These are phyloP conservation scores for Crocuta crocuta DNA, from an alignment of 2,113 vertebrate species.

Conservation along the genomic window DNA sequence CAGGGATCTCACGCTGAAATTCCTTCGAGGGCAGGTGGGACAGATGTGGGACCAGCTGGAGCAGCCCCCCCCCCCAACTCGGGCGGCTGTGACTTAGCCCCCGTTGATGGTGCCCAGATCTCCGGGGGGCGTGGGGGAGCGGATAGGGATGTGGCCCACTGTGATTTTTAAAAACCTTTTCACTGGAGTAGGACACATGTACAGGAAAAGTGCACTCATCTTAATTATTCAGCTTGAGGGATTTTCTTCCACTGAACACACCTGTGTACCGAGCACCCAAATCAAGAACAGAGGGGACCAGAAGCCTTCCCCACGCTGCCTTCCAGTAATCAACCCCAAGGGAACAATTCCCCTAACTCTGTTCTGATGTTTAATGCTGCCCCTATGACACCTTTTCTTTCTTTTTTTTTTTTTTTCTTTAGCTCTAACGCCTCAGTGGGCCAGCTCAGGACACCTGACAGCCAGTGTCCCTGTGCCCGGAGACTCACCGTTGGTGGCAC, in stretches of 20 bases:
- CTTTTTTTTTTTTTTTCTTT: too few species aligned
- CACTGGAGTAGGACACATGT: background rate
- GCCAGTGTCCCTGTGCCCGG: background rate
- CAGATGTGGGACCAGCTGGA: background rate
- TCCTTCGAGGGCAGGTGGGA: background rate
- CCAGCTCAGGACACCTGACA: background rate
- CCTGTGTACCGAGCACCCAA: background rate
- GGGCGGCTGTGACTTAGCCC: fast-evolving
- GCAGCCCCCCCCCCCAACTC: background rate
- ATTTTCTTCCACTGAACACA: background rate
- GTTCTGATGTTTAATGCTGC: background rate
- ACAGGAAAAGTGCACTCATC: background rate
- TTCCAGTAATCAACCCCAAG: background rate
- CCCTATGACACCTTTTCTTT: background rate
- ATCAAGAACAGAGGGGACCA: background rate
- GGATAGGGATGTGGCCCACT: background rate
- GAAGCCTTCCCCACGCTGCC: background rate
- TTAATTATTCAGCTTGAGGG: background rate
- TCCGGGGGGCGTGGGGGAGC: background rate
- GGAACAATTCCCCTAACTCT: slow-evolving; percentile 5
- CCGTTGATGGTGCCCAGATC: fast-evolving
- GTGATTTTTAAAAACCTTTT: background rate
- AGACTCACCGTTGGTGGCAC: background rate
- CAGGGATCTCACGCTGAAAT: background rate
- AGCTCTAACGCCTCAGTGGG: fast-evolving